Evolutionary conservation across 2,113 vertebrate species (phyloP).

Genomic region (Paramormyrops kingsleyae): DNA sequence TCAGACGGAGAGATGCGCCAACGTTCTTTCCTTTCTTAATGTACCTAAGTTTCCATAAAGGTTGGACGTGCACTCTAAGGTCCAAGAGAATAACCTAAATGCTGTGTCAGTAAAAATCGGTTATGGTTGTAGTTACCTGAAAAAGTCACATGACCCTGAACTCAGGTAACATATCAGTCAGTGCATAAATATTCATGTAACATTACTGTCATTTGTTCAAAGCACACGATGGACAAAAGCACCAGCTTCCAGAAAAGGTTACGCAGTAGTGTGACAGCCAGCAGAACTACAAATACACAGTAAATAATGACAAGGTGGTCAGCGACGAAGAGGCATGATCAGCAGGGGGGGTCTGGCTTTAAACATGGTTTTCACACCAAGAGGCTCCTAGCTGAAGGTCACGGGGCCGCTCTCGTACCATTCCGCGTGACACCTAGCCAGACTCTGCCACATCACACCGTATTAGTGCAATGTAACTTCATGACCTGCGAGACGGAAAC

Average conservation of each 20-base stretch:
- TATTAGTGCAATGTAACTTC: neutral
- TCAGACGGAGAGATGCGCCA: neutral
- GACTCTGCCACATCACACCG: neutral
- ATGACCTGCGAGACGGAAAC: neutral
- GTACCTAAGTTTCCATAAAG: neutral
- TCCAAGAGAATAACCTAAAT: neutral
- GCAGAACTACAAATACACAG: neutral
- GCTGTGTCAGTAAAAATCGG: neutral
- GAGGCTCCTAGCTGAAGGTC: neutral
- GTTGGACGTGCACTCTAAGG: neutral
- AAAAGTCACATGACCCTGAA: neutral
- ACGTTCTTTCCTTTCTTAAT: neutral
- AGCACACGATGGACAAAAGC: neutral
- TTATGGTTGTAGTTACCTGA: neutral
- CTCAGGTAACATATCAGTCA: neutral
- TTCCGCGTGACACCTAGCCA: neutral
- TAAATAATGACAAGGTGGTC: neutral
- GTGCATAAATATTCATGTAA: neutral
- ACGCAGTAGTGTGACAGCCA: neutral
- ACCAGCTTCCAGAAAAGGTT: neutral
- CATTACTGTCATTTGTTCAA: neutral
- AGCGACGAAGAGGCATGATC: neutral
- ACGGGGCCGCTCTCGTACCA: neutral
- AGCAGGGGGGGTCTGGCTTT: neutral
- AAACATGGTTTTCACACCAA: neutral